Evolutionary conservation across 2,888 invertebrate genomes (phyloP), one percentile per base, ranked within the genome.

Genomic region (Elgonia sp.): DNA sequence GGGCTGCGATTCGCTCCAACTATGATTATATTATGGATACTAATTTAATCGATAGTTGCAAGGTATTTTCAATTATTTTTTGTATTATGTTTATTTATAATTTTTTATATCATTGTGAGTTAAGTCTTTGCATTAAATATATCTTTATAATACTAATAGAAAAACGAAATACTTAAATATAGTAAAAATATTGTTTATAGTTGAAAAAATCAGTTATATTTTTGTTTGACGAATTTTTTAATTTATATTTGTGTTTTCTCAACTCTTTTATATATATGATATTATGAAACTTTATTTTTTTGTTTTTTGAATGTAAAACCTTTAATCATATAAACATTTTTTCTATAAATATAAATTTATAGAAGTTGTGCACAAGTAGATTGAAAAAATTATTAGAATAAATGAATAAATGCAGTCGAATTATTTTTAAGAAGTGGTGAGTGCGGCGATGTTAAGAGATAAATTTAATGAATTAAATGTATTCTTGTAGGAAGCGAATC

Each of bases 11-110:
- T 92, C 97, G 98, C 95, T 97, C 97, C 82, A 98, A 98, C 95
- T 98, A 98, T 95, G 97, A 98, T 94, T 99, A 98, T 95, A 97
- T 99, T 93, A 98, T 99, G 98, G 98, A 98, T 95, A 98, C 98
- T 93, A 97, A 98, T 95, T 97, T 99, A 91, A 97, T 99, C 89
- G 98, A 98, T 94, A 97, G 97, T 91, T 98, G 98, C 95, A 96
- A 96, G 94, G 97, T 97, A 94, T 50, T 21, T 53, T 69, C 20
- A 46, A 12, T 21, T 55, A 65, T 14, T 29, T 75, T 50, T 53
- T 4, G 12, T 57, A 42, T 5, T 46, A 12, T 46, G 7, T 14
- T 5, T 46, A 46, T 46, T 5, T 46, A 46, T 46, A 12, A 46
- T 46, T 46, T 46, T 10, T 12, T 5, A 5, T 46, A 46, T 1